These are phyloP conservation scores for Standfussiana lucernea DNA, from an alignment of 2,888 invertebrate genomes.

Conservation along the genomic window DNA sequence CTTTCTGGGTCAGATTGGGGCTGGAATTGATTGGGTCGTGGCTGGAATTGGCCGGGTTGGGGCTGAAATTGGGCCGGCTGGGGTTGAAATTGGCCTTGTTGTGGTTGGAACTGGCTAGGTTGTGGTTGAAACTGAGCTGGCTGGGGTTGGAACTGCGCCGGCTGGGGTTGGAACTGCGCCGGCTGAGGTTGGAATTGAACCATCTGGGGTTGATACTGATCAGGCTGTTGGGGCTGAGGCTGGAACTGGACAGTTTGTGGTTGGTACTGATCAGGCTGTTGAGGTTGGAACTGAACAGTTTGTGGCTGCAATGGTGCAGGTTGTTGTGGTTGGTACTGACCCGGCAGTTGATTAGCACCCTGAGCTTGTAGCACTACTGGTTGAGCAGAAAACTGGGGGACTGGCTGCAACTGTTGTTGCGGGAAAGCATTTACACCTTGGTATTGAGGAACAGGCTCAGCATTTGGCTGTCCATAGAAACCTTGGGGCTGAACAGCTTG, in stretches of 20 bases:
- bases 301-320: conserved; percentile 74
- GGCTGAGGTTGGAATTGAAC: conserved; percentile 63
- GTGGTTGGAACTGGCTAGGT: conserved; percentile 16
- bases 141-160: background rate
- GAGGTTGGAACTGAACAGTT: conserved; percentile 61
- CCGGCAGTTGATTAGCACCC: conserved; percentile 49
- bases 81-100: conserved; percentile 44
- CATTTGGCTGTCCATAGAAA: conserved; percentile 50
- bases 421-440: conserved; percentile 63
- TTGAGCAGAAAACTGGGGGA: conserved; percentile 57
- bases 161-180: conserved; percentile 49
- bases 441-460: conserved; percentile 67
- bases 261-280: conserved; percentile 73
- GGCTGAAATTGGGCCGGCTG: conserved; percentile 35
- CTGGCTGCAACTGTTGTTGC: conserved; percentile 58
- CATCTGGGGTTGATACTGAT: conserved; percentile 56
- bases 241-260: conserved; percentile 69
- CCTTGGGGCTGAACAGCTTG: conserved; percentile 53
- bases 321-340: conserved; percentile 66
- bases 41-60: conserved; percentile 40
- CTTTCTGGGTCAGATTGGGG: conserved; percentile 55
- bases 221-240: conserved; percentile 59
- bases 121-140: conserved; percentile 7
- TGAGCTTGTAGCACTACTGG: conserved; percentile 70
- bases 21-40: conserved; percentile 39